Percentiles rank a stretch among this genome's conserved stretches.
phyloP scores from a whole-genome alignment of 2,113 vertebrate genomes.

The Carollia perspicillata region DNA sequence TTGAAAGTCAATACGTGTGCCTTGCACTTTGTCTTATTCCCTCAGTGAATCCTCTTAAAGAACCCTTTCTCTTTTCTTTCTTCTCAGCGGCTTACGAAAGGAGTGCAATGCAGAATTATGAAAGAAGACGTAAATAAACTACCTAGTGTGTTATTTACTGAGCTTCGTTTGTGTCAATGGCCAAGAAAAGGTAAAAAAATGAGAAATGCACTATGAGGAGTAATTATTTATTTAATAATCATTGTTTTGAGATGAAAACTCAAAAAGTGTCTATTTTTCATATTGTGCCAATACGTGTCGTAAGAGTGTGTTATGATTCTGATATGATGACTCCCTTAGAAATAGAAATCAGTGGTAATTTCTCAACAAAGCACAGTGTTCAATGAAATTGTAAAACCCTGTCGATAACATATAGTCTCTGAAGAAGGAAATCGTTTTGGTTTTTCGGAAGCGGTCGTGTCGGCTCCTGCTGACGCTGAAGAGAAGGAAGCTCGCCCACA shows the following conservation, averaged over 20 bases:
- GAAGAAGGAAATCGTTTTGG: constrained; percentile 32
- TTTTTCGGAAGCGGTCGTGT: background rate
- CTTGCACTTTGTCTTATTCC: background rate
- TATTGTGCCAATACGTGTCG: constrained; percentile 79
- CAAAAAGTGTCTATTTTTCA: constrained; percentile 86
- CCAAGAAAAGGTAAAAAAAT: constrained; percentile 79
- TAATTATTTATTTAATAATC: constrained; percentile 84
- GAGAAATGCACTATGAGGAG: constrained; percentile 76
- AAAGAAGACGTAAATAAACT: constrained; percentile 87
- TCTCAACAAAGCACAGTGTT: constrained; percentile 78
- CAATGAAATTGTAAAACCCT: constrained; percentile 53
- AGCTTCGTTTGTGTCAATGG: constrained; percentile 73
- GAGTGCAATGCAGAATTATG: constrained; percentile 87
- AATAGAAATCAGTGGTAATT: constrained; percentile 54
- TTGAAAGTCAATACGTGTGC: background rate
- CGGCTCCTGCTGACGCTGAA: constrained; percentile 69
- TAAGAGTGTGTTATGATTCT: constrained; percentile 68
- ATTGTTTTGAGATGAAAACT: constrained; percentile 78
- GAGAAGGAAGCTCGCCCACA: constrained; percentile 77
- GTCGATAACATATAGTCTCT: constrained; percentile 28
- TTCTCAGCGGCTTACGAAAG: constrained; percentile 90
- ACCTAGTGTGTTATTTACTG: constrained; percentile 56
- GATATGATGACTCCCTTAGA: constrained; percentile 34
- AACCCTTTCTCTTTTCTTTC: background rate
- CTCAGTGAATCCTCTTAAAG: background rate